Evolutionary conservation across 1,140 invertebrate genomes (phyloP).

Genomic region (Neodiprion virginianus): DNA sequence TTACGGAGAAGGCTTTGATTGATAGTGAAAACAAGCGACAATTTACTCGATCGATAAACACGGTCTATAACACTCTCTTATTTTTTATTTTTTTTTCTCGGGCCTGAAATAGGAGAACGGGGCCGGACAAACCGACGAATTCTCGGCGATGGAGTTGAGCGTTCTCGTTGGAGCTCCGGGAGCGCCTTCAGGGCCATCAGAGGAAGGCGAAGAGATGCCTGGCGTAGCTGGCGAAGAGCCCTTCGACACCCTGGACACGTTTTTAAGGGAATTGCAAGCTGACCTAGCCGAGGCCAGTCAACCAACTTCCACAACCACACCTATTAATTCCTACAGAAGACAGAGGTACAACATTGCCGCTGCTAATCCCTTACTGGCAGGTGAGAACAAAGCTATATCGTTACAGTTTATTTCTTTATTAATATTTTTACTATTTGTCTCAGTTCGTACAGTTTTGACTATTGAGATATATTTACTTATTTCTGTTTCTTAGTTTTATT

Average conservation of each 20-base stretch:
- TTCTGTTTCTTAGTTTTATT: conserved; percentile 14
- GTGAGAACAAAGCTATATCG: conserved; percentile 50
- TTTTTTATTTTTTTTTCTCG: too few species aligned
- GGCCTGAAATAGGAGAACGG: conserved; percentile 46
- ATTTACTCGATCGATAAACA: too few species aligned
- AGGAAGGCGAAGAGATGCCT: conserved; percentile 44
- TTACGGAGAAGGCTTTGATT: too few species aligned
- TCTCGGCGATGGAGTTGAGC: conserved; percentile 57
- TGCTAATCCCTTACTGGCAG: conserved; percentile 80
- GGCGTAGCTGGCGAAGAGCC: conserved; percentile 50
- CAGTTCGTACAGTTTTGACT: background rate
- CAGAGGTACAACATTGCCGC: conserved; percentile 82
- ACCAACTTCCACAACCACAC: conserved; percentile 56
- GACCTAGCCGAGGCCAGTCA: conserved; percentile 57
- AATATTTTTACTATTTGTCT: conserved; percentile 16
- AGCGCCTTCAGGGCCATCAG: conserved; percentile 44
- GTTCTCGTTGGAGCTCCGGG: conserved; percentile 52
- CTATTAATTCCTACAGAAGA: conserved; percentile 62
- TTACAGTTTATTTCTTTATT: background rate
- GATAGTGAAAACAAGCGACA: too few species aligned
- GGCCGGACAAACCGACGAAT: conserved; percentile 56
- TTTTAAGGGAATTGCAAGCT: conserved; percentile 56
- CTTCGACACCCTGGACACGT: conserved; percentile 59
- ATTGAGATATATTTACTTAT: background rate
- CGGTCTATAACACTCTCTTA: too few species aligned